Percentiles rank a stretch among this genome's conserved stretches.
Evolutionary conservation across 2,797 vertebrate genomes (phyloP).

Genomic region (Myotis daubentonii): DNA sequence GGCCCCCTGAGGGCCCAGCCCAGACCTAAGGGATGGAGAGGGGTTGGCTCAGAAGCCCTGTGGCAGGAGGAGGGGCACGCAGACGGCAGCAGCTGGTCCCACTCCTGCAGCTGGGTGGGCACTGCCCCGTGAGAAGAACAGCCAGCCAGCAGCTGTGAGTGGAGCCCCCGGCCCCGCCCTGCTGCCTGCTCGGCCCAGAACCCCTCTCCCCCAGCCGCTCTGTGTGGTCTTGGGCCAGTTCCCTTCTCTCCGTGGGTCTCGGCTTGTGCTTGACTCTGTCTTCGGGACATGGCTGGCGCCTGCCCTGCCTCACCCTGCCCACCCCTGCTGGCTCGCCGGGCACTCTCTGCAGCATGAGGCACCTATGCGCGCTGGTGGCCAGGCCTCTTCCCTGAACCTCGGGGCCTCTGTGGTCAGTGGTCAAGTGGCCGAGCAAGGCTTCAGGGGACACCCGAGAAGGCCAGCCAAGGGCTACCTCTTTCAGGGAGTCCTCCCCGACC

Average conservation of each 20-base stretch:
- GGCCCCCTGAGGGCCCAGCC: not conserved
- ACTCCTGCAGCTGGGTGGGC: not conserved
- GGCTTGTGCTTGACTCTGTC: not conserved
- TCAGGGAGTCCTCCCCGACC: not conserved
- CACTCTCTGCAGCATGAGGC: not conserved
- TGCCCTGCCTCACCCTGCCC: not conserved
- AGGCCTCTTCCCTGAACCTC: not conserved
- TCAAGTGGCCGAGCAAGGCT: not conserved
- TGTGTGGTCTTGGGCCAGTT: constrained; percentile 33
- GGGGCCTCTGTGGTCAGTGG: not conserved
- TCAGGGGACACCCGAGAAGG: not conserved
- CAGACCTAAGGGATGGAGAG: not conserved
- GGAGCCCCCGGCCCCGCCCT: not conserved
- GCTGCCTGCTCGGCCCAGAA: not conserved
- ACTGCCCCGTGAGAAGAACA: not conserved
- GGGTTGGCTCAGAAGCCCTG: not conserved
- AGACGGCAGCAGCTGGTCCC: not conserved
- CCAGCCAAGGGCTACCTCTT: not conserved
- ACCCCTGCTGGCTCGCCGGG: not conserved
- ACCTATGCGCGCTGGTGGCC: not conserved
- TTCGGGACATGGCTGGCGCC: not conserved
- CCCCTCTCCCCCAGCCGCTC: not conserved
- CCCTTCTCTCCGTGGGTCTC: not conserved
- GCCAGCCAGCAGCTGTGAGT: not conserved
- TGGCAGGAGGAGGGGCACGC: not conserved